A percentile compares a stretch with the other conserved stretches of the same genome.
These are phyloP conservation scores for Callaeas wilsoni DNA, from an alignment of 2,113 vertebrate species.

Conservation along the genomic window DNA sequence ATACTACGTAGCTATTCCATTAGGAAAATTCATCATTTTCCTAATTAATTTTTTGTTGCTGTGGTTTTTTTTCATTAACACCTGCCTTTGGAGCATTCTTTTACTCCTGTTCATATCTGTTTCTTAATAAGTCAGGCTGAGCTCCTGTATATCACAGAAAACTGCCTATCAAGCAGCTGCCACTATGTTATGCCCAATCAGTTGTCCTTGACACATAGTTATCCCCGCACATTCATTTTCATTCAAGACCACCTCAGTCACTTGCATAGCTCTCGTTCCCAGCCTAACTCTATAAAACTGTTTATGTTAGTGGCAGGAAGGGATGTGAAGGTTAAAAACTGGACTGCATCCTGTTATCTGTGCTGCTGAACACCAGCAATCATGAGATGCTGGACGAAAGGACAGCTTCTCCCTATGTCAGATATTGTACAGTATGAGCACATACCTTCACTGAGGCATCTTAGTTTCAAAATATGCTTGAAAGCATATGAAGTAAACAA, in stretches of 20 bases:
- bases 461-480: background rate
- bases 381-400: background rate
- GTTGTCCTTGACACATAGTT: background rate
- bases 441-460: background rate
- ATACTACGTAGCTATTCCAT: background rate
- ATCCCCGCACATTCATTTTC: background rate
- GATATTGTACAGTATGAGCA: background rate
- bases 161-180: background rate
- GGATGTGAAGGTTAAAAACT: background rate
- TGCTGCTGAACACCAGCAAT: accelerated
- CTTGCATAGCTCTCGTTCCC: background rate
- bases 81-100: background rate
- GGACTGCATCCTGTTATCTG: background rate
- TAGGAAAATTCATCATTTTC: background rate
- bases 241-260: background rate
- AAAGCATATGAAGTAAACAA: background rate
- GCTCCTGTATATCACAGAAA: background rate
- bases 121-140: background rate
- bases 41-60: background rate
- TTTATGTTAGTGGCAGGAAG: background rate
- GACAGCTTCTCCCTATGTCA: background rate
- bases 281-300: background rate
- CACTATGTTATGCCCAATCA: background rate
- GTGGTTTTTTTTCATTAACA: background rate
- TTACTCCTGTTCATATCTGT: background rate